phyloP scores from a whole-genome alignment of 2,113 vertebrate genomes.

The Mesitornis unicolor region DNA sequence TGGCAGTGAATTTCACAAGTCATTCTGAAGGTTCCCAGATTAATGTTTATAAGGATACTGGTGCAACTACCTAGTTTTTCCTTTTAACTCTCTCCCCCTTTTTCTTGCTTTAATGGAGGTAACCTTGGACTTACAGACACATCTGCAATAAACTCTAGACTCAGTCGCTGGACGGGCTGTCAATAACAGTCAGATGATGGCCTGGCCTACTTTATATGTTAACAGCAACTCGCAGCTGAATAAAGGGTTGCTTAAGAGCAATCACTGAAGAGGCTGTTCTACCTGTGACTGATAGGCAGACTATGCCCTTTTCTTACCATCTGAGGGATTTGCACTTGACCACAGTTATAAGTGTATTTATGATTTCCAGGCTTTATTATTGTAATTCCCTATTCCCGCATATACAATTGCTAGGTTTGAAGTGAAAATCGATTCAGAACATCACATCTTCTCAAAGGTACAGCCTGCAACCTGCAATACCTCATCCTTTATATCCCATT shows the following conservation, averaged over 20 bases:
- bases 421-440: not conserved
- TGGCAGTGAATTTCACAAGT: not conserved
- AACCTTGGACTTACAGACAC: not conserved
- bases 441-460: not conserved
- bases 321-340: not conserved
- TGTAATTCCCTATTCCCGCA: not conserved
- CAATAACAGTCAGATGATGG: not conserved
- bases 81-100: not conserved
- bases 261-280: not conserved
- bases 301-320: not conserved
- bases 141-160: not conserved
- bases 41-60: not conserved
- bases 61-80: not conserved
- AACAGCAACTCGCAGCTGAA: not conserved
- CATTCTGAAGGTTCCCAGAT: not conserved
- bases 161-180: not conserved
- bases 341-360: not conserved
- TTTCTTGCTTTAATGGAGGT: not conserved
- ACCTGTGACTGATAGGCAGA: not conserved
- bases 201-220: not conserved
- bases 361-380: not conserved
- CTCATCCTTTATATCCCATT: not conserved
- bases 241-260: constrained; percentile 36
- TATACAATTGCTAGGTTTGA: not conserved
- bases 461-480: not conserved